phyloP scores from a whole-genome alignment of 2,113 vertebrate species.

The Neopipo cinnamomea region DNA sequence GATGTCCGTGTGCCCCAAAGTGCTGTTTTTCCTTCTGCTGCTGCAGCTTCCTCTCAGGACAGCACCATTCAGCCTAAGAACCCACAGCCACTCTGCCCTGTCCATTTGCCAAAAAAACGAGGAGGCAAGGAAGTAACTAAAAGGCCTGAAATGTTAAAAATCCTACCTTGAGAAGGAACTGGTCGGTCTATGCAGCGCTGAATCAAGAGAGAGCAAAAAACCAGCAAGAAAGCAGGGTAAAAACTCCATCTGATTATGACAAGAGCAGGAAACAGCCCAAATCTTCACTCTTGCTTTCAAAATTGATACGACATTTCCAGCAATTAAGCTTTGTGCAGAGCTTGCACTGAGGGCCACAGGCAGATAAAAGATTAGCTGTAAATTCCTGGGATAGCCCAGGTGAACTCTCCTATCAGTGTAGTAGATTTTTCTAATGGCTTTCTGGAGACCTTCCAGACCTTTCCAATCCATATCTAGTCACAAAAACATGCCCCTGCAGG shows the following conservation, averaged over 20 bases:
- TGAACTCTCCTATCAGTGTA: neutral
- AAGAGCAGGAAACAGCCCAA: neutral
- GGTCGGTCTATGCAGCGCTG: fast-evolving
- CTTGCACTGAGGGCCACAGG: neutral
- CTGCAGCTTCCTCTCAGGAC: neutral
- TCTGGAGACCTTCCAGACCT: neutral
- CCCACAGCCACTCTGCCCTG: neutral
- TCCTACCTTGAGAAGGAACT: neutral
- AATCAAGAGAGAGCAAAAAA: neutral
- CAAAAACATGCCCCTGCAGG: neutral
- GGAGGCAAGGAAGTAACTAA: neutral
- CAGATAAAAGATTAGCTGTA: neutral
- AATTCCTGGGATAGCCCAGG: neutral
- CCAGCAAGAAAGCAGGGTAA: neutral
- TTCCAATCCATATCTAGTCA: neutral
- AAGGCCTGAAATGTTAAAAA: neutral
- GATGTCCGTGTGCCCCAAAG: neutral
- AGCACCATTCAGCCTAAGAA: neutral
- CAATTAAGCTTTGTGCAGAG: neutral
- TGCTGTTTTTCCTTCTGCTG: neutral
- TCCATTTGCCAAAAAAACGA: neutral
- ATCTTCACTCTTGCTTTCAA: conserved; percentile 29
- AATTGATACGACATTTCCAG: neutral
- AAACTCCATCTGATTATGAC: neutral
- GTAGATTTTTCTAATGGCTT: neutral